These are phyloP conservation scores for Leptothorax acervorum DNA, from an alignment of 2,888 invertebrate species.

Conservation along the genomic window DNA sequence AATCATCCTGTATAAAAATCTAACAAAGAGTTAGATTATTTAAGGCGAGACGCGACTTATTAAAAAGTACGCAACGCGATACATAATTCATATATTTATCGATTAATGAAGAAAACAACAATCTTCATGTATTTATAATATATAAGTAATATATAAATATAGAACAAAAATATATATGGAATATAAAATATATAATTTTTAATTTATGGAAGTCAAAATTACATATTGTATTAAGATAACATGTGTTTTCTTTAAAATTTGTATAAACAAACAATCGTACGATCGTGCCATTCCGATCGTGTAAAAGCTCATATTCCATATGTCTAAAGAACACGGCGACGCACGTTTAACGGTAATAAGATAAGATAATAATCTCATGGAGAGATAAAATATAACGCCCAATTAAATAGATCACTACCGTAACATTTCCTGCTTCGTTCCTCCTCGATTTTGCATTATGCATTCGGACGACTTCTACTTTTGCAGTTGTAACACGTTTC, in stretches of 20 bases:
- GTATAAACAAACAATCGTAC: slow-evolving; percentile 32
- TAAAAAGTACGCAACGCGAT: not conserved
- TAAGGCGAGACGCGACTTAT: no score
- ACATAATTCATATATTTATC: not conserved
- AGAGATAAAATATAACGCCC: slow-evolving; percentile 14
- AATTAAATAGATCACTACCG: slow-evolving; percentile 28
- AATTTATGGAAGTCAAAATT: slow-evolving; percentile 23
- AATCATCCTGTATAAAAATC: slow-evolving; percentile 6
- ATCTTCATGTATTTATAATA: not conserved
- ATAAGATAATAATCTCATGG: slow-evolving; percentile 29
- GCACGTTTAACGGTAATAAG: slow-evolving; percentile 29
- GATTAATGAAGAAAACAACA: not conserved
- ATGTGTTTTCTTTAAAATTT: slow-evolving; percentile 38
- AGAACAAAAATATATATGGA: slow-evolving; percentile 15
- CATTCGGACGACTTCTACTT: slow-evolving; percentile 27
- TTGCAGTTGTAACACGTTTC: slow-evolving; percentile 8
- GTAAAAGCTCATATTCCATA: slow-evolving; percentile 12
- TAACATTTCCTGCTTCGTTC: slow-evolving; percentile 10
- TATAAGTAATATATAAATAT: not conserved
- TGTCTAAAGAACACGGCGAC: slow-evolving; percentile 21
- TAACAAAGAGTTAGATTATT: not conserved
- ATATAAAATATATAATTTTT: slow-evolving; percentile 28
- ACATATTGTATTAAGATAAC: slow-evolving; percentile 4
- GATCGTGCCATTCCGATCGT: not conserved
- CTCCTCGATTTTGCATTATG: slow-evolving; percentile 6